phyloP scores from a whole-genome alignment of 2,888 invertebrate species.

The Octodonta nipae region DNA sequence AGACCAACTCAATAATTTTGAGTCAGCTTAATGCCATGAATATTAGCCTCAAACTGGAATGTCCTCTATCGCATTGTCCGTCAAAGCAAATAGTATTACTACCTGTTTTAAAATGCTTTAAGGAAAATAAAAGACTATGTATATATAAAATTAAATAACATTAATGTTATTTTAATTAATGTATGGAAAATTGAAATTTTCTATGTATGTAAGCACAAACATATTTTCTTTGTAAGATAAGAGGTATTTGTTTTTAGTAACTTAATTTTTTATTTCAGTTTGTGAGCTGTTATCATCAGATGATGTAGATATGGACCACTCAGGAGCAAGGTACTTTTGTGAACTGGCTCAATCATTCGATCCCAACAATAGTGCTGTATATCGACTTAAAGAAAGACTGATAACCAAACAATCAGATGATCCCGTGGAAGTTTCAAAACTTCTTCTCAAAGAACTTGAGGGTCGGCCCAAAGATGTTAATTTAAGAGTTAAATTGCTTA shows the following conservation, averaged over 20 bases:
- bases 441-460: slow-evolving; percentile 54
- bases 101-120: too few relatives aligned
- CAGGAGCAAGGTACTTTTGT: slow-evolving; percentile 63
- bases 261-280: slow-evolving; percentile 38
- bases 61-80: too few relatives aligned
- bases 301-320: slow-evolving; percentile 47
- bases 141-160: too few relatives aligned
- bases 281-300: slow-evolving; percentile 59
- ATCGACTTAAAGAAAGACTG: slow-evolving; percentile 59
- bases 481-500: slow-evolving; percentile 60
- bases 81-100: too few relatives aligned
- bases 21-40: too few relatives aligned
- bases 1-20: too few relatives aligned
- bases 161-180: too few relatives aligned
- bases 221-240: slow-evolving; percentile 2
- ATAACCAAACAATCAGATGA: slow-evolving; percentile 47
- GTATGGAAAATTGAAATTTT: too few relatives aligned
- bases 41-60: too few relatives aligned
- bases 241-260: too few relatives aligned
- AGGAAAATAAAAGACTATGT: too few relatives aligned
- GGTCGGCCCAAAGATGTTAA: slow-evolving; percentile 60
- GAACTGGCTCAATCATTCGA: slow-evolving; percentile 64
- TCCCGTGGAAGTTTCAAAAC: slow-evolving; percentile 48
- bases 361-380: slow-evolving; percentile 62
- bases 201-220: too few relatives aligned